Evolutionary conservation across 2,113 vertebrate species (phyloP).

Genomic region (Gymnobelideus leadbeateri): DNA sequence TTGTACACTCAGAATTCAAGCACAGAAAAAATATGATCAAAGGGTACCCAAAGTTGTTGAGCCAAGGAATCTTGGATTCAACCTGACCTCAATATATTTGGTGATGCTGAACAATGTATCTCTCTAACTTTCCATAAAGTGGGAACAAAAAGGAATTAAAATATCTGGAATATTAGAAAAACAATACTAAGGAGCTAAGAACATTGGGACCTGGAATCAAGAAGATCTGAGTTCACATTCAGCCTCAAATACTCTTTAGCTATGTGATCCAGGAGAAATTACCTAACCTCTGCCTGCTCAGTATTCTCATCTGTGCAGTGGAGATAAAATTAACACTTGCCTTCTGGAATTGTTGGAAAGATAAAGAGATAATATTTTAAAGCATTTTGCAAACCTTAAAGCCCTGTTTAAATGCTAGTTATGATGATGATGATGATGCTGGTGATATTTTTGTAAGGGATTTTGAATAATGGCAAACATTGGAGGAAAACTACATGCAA

Average conservation of each 20-base stretch:
- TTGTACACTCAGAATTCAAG: not conserved
- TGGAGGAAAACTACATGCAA: slow-evolving; percentile 4
- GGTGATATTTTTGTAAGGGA: not conserved
- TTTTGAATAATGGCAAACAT: slow-evolving; percentile 25
- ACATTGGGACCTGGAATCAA: not conserved
- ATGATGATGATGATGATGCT: not conserved
- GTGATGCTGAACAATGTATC: not conserved
- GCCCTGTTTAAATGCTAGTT: not conserved
- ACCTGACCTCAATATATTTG: not conserved
- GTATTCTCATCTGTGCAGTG: not conserved
- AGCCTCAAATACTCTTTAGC: not conserved
- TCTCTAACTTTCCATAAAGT: not conserved
- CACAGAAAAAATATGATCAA: not conserved
- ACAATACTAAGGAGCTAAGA: not conserved
- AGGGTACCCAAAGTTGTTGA: not conserved
- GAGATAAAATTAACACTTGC: not conserved
- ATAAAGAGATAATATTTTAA: not conserved
- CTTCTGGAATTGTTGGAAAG: not conserved
- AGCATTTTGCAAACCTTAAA: not conserved
- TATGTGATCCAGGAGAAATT: not conserved
- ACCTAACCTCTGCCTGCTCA: not conserved
- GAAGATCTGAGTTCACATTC: not conserved
- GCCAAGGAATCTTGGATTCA: not conserved
- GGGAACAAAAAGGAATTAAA: not conserved
- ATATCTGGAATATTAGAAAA: not conserved